Evolutionary conservation across 2,888 invertebrate species (phyloP), one percentile per base, ranked within the genome.

Genomic region (Lathronympha strigana): DNA sequence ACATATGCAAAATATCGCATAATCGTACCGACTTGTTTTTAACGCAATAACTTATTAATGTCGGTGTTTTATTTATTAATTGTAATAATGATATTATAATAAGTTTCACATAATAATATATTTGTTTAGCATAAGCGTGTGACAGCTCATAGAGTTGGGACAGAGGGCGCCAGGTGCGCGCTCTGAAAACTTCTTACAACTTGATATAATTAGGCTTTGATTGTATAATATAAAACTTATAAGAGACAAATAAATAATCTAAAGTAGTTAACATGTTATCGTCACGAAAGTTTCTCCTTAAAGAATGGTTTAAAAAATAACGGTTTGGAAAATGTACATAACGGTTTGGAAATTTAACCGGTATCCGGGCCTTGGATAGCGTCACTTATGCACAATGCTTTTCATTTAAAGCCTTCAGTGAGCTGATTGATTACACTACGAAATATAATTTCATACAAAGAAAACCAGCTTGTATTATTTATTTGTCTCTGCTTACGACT

Each of bases 1-100:
- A 40, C 40, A 8, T 17, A 17, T 54, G 43, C 40, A 28, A 43
- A 40, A 25, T 21, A 51, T 60, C 58, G 68, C 69, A 67, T 68
- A 61, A 68, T 68, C 61, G 53, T 58, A 31, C 40, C 40, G 28
- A 51, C 15, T 17, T 11, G 33, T 33, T 43, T 43, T 31, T 49
- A 36, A 36, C 55, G 57, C 31, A 50, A 55, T 49, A 40, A 58
- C 60, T 19, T 43, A 40, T 40, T 51, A 33, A 54, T 13, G 21
- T 21, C 15, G n/a, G 53, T 67, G 70, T 73, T 72, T 72, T 69
- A 72, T 70, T 68, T 74, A 73, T 70, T 69, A 73, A 72, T 70
- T 70, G 73, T 73, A 73, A 73, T 73, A 73, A 79, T 76, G 79
- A 77, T 81, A 82, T 82, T 83, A 78, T 75, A 75, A 75, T 74